Conservation (phyloP, 2,888 invertebrate genomes). For the Tuta absoluta region DNA sequence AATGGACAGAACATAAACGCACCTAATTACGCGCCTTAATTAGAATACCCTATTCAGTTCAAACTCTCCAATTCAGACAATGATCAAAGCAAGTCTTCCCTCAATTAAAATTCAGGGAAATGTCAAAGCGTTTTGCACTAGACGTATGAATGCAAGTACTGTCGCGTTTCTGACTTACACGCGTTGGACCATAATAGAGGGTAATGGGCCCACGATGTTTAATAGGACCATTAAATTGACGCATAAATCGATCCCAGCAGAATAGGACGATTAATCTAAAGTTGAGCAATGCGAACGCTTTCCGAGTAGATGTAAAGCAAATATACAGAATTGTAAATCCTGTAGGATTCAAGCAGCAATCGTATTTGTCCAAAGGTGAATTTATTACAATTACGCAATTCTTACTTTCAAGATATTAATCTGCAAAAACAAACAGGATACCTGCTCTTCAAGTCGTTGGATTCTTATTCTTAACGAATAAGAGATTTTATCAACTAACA, state of each 20-base stretch:
- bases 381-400: too few species aligned
- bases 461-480: too few species aligned
- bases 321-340: slow-evolving; percentile 27
- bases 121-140: slow-evolving; percentile 27
- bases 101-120: slow-evolving; percentile 30
- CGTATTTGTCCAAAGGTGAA: background rate
- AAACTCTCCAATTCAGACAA: slow-evolving; percentile 19
- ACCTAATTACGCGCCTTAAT: slow-evolving; percentile 6
- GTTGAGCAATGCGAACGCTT: slow-evolving; percentile 37
- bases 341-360: background rate
- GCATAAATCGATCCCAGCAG: slow-evolving; percentile 62
- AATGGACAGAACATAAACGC: background rate
- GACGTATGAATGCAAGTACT: slow-evolving; percentile 33
- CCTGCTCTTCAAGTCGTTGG: too few species aligned
- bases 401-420: background rate
- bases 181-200: slow-evolving; percentile 54
- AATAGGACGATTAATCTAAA: slow-evolving; percentile 65
- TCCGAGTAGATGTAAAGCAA: slow-evolving; percentile 34
- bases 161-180: slow-evolving; percentile 38
- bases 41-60: slow-evolving; percentile 15
- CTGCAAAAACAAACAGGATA: too few species aligned
- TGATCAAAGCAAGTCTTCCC: slow-evolving; percentile 16
- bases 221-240: slow-evolving; percentile 48
- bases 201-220: slow-evolving; percentile 46
- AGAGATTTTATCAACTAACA: too few species aligned